Conservation (phyloP, 2,113 vertebrate genomes). For the Scalopus aquaticus region DNA sequence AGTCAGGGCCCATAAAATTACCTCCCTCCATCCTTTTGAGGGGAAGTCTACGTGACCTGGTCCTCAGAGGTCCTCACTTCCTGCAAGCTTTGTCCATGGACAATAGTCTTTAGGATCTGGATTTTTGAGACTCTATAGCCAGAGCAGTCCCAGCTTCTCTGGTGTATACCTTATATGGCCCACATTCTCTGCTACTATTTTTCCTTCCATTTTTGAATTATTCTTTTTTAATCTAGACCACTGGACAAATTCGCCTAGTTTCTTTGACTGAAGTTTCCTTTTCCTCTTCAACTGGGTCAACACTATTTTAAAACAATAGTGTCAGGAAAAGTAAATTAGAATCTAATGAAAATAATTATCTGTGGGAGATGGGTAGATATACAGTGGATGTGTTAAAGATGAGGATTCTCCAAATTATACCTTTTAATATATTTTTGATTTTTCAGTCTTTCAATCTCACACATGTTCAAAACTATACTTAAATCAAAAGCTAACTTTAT, state of each 20-base stretch:
- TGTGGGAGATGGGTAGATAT: neutral
- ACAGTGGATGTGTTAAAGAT: neutral
- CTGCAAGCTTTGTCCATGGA: neutral
- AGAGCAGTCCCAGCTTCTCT: neutral
- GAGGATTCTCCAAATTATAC: neutral
- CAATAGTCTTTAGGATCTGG: neutral
- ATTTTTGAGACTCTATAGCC: neutral
- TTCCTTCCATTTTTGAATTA: neutral
- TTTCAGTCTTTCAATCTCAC: neutral
- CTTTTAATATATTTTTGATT: neutral
- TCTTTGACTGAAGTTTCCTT: conserved; percentile 32
- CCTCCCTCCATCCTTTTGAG: neutral
- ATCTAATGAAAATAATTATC: neutral
- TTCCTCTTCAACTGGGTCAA: neutral
- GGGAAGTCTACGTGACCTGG: neutral
- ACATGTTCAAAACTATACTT: neutral
- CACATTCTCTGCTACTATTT: neutral
- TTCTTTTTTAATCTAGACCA: neutral
- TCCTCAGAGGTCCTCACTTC: neutral
- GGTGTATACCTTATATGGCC: neutral
- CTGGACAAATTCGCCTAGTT: neutral
- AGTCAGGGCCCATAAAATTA: neutral
- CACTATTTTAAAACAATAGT: conserved; percentile 1
- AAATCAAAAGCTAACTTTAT: neutral
- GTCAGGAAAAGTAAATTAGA: neutral